Base-by-base conservation (phyloP, 1,140 invertebrate genomes). In the Ips nitidus region DNA sequence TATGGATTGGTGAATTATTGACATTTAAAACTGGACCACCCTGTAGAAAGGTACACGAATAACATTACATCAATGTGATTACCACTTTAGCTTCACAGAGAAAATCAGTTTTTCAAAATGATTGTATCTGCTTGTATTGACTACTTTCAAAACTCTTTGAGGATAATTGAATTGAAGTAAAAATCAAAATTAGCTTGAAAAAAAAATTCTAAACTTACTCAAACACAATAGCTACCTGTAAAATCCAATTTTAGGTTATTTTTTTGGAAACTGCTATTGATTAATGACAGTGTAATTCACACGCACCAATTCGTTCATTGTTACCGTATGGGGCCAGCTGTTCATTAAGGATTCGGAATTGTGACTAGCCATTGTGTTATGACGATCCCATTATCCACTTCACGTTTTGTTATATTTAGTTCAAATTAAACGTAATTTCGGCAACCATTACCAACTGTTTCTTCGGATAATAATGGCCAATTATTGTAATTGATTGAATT, bases 231-330 rank as follows among this genome's bases (percentile, higher is more conserved):
- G 45, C 37, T 52, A 41, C 60, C 53, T 52, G 62, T 47, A 63
- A 42, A 42, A 3, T 58, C 52, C 69, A 70, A 74, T 72, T 74
- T 59, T 58, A 59, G 66, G 69, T 72, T 71, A 70, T 70, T 67
- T 74, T 73, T 74, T 69, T 70, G 71, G 60, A 73, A 73, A 74
- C 71, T 60, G 66, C 41, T 73, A 75, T 73, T 75, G 74, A 75
- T 75, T 75, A 72, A 75, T 74, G 74, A 71, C 68, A 59, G 45
- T 69, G 69, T 69, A 72, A 71, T 75, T 75, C 74, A 74, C 74
- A 75, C 74, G 74, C 72, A 74, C 73, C 74, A 74, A 71, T 73
- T 75, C 71, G 45, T 70, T 68, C 68, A 71, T 75, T 75, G 73
- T 75, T 68, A 52, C 41, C 57, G 62, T 53, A 61, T 63, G 52